These are phyloP conservation scores for Cephus runcator DNA, from an alignment of 2,888 invertebrate species.

Conservation along the genomic window DNA sequence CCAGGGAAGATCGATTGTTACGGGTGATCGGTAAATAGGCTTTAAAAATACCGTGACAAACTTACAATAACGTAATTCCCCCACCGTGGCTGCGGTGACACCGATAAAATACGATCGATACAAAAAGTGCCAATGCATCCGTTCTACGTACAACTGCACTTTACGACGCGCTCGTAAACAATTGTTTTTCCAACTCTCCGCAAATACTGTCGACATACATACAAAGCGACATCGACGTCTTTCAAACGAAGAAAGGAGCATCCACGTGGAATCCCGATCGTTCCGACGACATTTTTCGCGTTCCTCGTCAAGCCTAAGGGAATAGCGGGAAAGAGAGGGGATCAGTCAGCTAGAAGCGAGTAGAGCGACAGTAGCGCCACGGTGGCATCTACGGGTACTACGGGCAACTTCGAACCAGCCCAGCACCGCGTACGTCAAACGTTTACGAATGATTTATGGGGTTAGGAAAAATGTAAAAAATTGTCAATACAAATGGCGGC, in stretches of 20 bases:
- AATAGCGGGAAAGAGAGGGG: background rate
- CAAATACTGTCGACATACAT: background rate
- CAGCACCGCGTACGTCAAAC: background rate
- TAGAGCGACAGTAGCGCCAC: background rate
- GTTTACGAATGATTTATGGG: background rate
- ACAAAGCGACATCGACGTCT: background rate
- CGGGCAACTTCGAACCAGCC: background rate
- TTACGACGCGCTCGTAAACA: background rate
- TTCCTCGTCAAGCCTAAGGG: background rate
- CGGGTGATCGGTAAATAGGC: background rate
- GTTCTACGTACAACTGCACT: background rate
- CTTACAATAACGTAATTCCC: background rate
- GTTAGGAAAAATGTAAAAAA: background rate
- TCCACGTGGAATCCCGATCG: background rate
- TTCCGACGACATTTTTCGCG: background rate
- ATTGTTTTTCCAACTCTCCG: background rate
- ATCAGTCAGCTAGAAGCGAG: background rate
- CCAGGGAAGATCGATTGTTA: background rate
- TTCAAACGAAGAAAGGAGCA: background rate
- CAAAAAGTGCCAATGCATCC: background rate
- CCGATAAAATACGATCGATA: background rate
- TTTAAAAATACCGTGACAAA: background rate
- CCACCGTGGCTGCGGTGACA: background rate
- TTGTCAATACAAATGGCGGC: background rate
- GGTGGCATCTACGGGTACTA: background rate